Evolutionary conservation across 2,888 invertebrate genomes (phyloP).

Genomic region (Andrena hattorfiana): DNA sequence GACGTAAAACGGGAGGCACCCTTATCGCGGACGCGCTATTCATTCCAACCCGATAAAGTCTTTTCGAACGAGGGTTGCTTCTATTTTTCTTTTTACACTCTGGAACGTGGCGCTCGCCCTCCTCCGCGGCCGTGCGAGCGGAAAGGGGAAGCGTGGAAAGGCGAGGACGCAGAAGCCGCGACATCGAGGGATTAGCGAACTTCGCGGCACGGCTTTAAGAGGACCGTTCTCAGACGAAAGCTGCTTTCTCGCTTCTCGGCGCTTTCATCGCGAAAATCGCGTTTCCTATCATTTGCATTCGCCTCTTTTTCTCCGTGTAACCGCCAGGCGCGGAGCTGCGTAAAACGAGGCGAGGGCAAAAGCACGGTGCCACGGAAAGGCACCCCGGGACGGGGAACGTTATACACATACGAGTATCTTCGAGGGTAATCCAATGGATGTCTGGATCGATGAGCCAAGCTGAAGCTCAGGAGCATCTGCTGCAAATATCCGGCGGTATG

Average conservation of each 20-base stretch:
- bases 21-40: background rate
- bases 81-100: background rate
- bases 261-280: slow-evolving; percentile 35
- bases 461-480: background rate
- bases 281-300: slow-evolving; percentile 30
- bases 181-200: slow-evolving; percentile 51
- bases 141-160: background rate
- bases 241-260: slow-evolving; percentile 25
- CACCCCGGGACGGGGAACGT: background rate
- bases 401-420: background rate
- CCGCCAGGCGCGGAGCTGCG: background rate
- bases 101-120: background rate
- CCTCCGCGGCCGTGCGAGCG: background rate
- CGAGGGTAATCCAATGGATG: slow-evolving; percentile 4
- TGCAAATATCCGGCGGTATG: background rate
- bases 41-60: slow-evolving; percentile 7
- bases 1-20: background rate
- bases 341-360: background rate
- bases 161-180: slow-evolving; percentile 4
- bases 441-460: background rate
- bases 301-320: background rate
- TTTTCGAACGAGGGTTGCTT: background rate
- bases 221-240: slow-evolving; percentile 31
- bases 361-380: background rate
- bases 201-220: slow-evolving; percentile 28